Percentiles rank a stretch among this genome's conserved stretches.
Evolutionary conservation across 2,113 vertebrate genomes (phyloP).

Genomic region (Tautogolabrus adspersus): DNA sequence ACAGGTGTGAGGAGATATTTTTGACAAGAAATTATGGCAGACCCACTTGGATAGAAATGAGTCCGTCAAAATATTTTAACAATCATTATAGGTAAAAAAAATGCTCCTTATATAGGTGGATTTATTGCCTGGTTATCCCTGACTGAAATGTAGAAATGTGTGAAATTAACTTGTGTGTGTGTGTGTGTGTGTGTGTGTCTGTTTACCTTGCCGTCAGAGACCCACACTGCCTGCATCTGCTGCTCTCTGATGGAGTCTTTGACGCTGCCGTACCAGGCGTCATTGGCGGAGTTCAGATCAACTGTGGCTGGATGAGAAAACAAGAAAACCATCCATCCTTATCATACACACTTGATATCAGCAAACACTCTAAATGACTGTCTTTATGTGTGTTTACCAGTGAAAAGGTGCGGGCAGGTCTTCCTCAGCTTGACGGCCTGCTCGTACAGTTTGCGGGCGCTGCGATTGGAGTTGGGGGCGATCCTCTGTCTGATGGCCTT

Average conservation of each 20-base stretch:
- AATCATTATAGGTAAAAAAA: too few species aligned
- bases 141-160: background rate
- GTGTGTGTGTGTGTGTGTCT: conserved; percentile 1
- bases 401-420: conserved; percentile 90
- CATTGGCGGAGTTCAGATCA: conserved; percentile 90
- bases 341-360: background rate
- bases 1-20: too few species aligned
- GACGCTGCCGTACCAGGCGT: conserved; percentile 92
- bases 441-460: conserved; percentile 91
- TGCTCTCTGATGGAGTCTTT: conserved; percentile 91
- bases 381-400: conserved; percentile 76
- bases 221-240: conserved; percentile 92
- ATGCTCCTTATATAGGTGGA: too few species aligned
- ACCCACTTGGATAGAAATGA: too few species aligned
- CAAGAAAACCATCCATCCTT: background rate
- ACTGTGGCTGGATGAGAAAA: conserved; percentile 82
- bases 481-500: conserved; percentile 92
- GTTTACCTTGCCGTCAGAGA: conserved; percentile 93
- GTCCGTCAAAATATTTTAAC: too few species aligned
- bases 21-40: too few species aligned
- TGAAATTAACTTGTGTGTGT: background rate
- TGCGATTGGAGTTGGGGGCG: conserved; percentile 89
- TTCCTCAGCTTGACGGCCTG: conserved; percentile 93
- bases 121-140: background rate
- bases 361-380: background rate